These are phyloP conservation scores for Bothrops jararaca DNA, from an alignment of 2,113 vertebrate species.

Conservation along the genomic window DNA sequence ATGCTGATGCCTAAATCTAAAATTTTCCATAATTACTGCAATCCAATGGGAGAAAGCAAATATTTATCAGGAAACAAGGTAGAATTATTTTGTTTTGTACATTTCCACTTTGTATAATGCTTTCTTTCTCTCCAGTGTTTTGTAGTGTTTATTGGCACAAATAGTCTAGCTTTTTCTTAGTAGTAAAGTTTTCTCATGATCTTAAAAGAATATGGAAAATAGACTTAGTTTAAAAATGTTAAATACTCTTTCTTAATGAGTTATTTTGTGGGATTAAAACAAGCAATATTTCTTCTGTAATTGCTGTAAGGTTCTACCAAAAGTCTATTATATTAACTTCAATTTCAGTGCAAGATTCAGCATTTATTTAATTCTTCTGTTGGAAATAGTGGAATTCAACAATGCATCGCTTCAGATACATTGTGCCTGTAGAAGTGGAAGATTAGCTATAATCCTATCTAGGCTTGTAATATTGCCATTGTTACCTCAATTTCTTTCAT, in stretches of 20 bases:
- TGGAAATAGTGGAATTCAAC: background rate
- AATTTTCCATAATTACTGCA: background rate
- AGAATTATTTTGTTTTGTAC: background rate
- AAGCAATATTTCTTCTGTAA: background rate
- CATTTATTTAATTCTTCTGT: background rate
- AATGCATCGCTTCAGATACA: background rate
- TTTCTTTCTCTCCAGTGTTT: background rate
- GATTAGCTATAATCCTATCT: background rate
- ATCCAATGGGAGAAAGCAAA: background rate
- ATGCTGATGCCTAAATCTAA: background rate
- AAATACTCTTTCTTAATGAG: background rate
- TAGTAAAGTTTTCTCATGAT: background rate
- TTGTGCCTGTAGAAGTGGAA: background rate
- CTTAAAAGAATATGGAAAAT: background rate
- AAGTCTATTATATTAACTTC: background rate
- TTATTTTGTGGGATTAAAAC: background rate
- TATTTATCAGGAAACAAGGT: background rate
- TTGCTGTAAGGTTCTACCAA: background rate
- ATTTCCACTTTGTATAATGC: background rate
- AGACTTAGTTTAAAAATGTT: background rate
- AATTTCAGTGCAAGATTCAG: background rate
- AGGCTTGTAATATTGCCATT: background rate
- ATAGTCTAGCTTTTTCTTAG: background rate
- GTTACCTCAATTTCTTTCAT: background rate
- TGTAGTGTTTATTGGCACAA: background rate